Conservation (phyloP, 2,797 vertebrate species). For the Mallotus villosus region DNA sequence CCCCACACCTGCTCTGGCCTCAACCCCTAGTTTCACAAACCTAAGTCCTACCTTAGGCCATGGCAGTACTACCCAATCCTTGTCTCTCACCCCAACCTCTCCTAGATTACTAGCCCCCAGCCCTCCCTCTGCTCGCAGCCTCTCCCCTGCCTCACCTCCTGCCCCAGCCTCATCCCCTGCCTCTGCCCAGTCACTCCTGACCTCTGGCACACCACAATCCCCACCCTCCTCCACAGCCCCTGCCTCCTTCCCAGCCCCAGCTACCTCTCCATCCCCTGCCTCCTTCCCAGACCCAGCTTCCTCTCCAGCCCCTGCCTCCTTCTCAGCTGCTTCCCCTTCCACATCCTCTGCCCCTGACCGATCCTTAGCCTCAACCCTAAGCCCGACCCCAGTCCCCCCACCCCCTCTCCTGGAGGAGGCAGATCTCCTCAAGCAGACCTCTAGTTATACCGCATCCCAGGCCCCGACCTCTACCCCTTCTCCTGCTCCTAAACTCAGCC, state of each 20-base stretch:
- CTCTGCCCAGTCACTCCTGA: background rate
- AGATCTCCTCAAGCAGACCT: background rate
- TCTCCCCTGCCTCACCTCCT: background rate
- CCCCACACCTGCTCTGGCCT: slow-evolving; percentile 13
- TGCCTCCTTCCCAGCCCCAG: too few relatives aligned
- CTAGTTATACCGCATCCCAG: slow-evolving; percentile 1
- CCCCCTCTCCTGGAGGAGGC: background rate
- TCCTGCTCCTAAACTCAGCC: slow-evolving; percentile 10
- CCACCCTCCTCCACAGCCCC: slow-evolving; percentile 2
- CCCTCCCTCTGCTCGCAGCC: background rate
- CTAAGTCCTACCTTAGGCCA: background rate
- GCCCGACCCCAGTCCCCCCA: background rate
- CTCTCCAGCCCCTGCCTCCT: background rate
- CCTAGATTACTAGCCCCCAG: background rate
- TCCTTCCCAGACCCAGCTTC: background rate
- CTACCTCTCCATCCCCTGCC: background rate
- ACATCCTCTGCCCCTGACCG: background rate
- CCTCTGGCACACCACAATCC: background rate
- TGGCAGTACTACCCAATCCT: background rate
- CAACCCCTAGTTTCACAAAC: background rate
- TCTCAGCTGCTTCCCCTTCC: background rate
- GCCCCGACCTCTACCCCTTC: background rate
- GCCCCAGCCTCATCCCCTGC: slow-evolving; percentile 5
- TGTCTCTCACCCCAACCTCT: background rate
- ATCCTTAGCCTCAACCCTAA: too few relatives aligned